Percentiles rank a stretch among this genome's conserved stretches.
Conservation (phyloP, 2,797 vertebrate genomes). For the Poecilia wingei region DNA sequence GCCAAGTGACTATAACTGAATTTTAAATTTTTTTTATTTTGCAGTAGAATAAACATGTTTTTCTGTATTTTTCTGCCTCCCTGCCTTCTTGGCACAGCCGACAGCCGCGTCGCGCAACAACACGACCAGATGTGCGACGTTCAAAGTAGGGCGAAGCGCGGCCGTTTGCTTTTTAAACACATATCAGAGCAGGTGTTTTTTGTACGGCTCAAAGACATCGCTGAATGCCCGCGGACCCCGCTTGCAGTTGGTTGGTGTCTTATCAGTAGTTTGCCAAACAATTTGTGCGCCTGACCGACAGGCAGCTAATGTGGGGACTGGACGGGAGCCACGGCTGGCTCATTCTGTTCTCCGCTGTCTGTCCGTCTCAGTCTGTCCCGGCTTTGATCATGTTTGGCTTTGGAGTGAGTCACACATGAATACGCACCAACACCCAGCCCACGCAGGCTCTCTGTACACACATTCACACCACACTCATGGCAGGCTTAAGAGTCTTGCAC, state of each 20-base stretch:
- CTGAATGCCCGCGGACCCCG: constrained; percentile 3
- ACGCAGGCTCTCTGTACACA: constrained; percentile 35
- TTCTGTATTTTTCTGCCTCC: constrained; percentile 14
- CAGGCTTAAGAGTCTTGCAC: constrained; percentile 18
- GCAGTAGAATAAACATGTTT: constrained; percentile 32
- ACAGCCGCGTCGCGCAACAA: constrained; percentile 10
- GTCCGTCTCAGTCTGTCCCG: constrained; percentile 48
- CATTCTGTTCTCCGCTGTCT: constrained; percentile 49
- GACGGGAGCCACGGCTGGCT: constrained; percentile 53
- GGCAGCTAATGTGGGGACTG: constrained; percentile 49
- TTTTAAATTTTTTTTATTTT: background rate
- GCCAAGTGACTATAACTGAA: constrained; percentile 4
- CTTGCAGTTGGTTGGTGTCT: constrained; percentile 26
- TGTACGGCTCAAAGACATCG: constrained; percentile 8
- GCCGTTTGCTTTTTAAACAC: constrained; percentile 45
- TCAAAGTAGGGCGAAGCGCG: background rate
- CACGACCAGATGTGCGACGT: constrained; percentile 31
- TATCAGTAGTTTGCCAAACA: constrained; percentile 33
- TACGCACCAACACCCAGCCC: constrained; percentile 23
- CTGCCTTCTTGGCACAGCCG: constrained; percentile 24
- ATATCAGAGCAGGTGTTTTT: constrained; percentile 41
- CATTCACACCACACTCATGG: constrained; percentile 20
- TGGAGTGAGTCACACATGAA: constrained; percentile 60
- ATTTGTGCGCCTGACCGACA: constrained; percentile 35
- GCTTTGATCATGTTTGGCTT: constrained; percentile 69